These are phyloP conservation scores for Cataglyphis cursor DNA, from an alignment of 2,888 invertebrate species.

Conservation along the genomic window DNA sequence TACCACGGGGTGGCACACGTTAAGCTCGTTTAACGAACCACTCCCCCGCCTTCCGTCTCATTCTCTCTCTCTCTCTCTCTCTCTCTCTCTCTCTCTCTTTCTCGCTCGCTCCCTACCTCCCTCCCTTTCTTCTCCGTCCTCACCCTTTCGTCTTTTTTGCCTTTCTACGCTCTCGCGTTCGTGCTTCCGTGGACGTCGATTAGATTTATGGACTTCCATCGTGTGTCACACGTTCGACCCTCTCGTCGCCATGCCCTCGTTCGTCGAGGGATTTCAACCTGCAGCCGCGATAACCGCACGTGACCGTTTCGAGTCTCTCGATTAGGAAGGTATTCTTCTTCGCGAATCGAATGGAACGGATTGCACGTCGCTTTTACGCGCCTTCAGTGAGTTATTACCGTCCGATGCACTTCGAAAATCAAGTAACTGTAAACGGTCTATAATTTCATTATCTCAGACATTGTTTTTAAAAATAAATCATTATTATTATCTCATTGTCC, in stretches of 20 bases:
- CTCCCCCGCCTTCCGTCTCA: slow-evolving; percentile 59
- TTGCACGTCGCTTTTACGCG: slow-evolving; percentile 37
- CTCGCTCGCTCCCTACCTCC: slow-evolving; percentile 12
- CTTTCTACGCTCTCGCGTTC: slow-evolving; percentile 30
- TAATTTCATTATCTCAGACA: not conserved
- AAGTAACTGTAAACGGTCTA: not conserved
- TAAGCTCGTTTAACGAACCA: slow-evolving; percentile 82
- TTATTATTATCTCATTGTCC: not conserved
- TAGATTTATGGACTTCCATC: slow-evolving; percentile 74
- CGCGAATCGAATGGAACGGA: slow-evolving; percentile 36
- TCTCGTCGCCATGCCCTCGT: slow-evolving; percentile 35
- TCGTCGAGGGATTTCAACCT: slow-evolving; percentile 49
- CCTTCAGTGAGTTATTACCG: slow-evolving; percentile 27
- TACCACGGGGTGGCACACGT: slow-evolving; percentile 80
- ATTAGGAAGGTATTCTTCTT: slow-evolving; percentile 49
- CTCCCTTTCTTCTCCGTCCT: not conserved
- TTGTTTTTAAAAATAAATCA: not conserved
- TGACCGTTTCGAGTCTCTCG: slow-evolving; percentile 50
- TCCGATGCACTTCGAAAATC: not conserved
- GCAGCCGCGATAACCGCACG: slow-evolving; percentile 55
- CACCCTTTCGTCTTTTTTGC: slow-evolving; percentile 41
- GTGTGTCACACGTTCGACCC: slow-evolving; percentile 56
- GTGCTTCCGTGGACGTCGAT: slow-evolving; percentile 63
- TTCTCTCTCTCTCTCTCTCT: not conserved
- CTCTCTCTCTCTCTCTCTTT: slow-evolving; percentile 3